Evolutionary conservation across 2,888 invertebrate species (phyloP).

Genomic region (Alcis repandata): DNA sequence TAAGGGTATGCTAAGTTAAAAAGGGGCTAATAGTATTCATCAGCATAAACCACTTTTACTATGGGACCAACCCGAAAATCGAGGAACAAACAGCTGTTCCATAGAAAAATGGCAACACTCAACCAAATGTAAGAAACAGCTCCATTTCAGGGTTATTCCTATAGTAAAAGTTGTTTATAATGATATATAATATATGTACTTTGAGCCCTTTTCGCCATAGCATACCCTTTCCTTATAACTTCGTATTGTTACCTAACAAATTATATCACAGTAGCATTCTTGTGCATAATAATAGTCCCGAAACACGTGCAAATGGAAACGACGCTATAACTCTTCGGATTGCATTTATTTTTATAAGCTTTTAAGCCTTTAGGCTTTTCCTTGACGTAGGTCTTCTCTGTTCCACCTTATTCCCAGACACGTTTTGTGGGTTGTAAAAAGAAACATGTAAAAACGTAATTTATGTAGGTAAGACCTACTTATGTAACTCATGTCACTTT

Average conservation of each 20-base stretch:
- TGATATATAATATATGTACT: no score
- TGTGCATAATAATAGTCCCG: neutral
- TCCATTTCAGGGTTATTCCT: no score
- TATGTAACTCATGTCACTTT: slow-evolving; percentile 24
- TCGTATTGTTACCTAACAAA: slow-evolving; percentile 1
- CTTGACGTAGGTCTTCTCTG: slow-evolving; percentile 6
- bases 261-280: neutral
- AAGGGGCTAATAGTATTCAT: no score
- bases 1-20: no score
- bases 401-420: slow-evolving; percentile 19
- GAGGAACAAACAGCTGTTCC: no score
- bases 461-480: slow-evolving; percentile 25
- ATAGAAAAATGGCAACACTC: no score
- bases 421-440: slow-evolving; percentile 17
- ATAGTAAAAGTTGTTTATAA: no score
- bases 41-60: no score
- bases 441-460: slow-evolving; percentile 20
- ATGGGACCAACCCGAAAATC: no score
- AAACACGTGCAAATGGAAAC: neutral
- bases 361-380: neutral
- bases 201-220: no score
- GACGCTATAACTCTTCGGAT: neutral
- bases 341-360: neutral
- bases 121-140: no score
- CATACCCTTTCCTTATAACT: no score